Conservation (phyloP, 30 jellyfish, hydroid and myxozoan genomes). For the Nemopilema nomurai region DNA sequence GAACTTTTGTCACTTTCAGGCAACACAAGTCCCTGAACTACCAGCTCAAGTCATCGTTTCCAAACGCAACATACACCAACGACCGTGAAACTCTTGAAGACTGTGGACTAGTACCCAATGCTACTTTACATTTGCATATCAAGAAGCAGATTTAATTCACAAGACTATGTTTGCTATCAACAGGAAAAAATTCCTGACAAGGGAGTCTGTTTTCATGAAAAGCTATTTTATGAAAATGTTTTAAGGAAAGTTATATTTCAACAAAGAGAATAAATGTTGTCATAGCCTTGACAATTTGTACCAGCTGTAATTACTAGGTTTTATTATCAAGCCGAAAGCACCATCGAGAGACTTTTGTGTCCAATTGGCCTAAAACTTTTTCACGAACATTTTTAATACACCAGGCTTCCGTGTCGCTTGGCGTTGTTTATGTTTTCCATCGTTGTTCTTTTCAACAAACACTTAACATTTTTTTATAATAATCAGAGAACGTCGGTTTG, state of each 20-base stretch:
- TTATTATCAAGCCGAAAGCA: no score
- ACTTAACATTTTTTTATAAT: no score
- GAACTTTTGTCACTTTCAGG: slow-evolving; percentile 24
- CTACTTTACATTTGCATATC: slow-evolving; percentile 62
- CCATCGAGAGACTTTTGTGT: no score
- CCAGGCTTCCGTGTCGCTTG: background rate
- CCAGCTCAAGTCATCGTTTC: slow-evolving; percentile 82
- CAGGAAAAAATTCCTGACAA: background rate
- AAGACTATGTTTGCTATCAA: background rate
- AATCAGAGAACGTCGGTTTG: no score
- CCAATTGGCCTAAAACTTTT: background rate
- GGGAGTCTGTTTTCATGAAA: background rate
- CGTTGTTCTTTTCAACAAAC: no score
- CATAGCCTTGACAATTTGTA: no score
- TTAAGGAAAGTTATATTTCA: no score
- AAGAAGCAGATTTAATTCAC: slow-evolving; percentile 6
- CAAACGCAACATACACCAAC: slow-evolving; percentile 64
- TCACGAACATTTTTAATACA: background rate
- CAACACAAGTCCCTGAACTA: slow-evolving; percentile 25
- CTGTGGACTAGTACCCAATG: slow-evolving; percentile 89
- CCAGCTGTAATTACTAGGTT: no score
- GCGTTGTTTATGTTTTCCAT: no score
- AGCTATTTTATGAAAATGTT: no score
- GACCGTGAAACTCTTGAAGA: slow-evolving; percentile 64
- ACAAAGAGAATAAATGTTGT: no score